Conservation (phyloP, 64 coral and sea anemone genomes). For the Astreopora myriophthalma region DNA sequence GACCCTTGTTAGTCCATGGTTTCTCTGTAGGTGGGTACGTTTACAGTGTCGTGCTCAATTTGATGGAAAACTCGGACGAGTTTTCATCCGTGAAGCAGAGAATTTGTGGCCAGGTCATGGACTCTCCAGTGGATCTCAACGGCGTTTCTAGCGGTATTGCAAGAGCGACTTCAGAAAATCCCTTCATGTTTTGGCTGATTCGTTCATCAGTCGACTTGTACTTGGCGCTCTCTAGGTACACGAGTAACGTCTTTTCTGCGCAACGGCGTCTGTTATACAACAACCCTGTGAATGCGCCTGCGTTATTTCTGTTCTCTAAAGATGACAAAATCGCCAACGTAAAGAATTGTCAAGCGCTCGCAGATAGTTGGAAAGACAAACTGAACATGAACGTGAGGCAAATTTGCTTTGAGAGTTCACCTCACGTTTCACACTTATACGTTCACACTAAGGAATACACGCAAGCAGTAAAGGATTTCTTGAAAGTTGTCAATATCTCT, state of each 20-base stretch:
- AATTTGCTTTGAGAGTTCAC: conserved; percentile 80
- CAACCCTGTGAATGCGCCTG: conserved; percentile 69
- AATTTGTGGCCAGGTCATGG: conserved; percentile 90
- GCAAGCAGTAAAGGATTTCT: conserved; percentile 52
- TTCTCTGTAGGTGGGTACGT: conserved; percentile 94
- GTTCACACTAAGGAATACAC: conserved; percentile 81
- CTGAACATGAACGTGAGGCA: conserved; percentile 67
- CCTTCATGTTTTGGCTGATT: conserved; percentile 60
- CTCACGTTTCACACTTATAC: conserved; percentile 92
- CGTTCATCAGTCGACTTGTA: conserved; percentile 61
- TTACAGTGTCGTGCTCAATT: conserved; percentile 86
- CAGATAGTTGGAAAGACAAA: conserved; percentile 55
- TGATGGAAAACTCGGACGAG: conserved; percentile 72
- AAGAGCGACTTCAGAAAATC: conserved; percentile 76
- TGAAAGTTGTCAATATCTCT: conserved; percentile 16
- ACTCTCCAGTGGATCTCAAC: conserved; percentile 90
- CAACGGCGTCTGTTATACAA: conserved; percentile 76
- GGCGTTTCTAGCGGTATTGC: conserved; percentile 80
- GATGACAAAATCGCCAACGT: conserved; percentile 79
- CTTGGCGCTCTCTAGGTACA: conserved; percentile 61
- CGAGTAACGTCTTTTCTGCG: conserved; percentile 75
- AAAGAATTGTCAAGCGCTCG: conserved; percentile 12
- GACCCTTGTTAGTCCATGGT: conserved; percentile 82
- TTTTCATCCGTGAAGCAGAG: conserved; percentile 74
- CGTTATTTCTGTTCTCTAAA: conserved; percentile 87